phyloP scores from a whole-genome alignment of 1,140 invertebrate species.

The Anoplophora glabripennis region DNA sequence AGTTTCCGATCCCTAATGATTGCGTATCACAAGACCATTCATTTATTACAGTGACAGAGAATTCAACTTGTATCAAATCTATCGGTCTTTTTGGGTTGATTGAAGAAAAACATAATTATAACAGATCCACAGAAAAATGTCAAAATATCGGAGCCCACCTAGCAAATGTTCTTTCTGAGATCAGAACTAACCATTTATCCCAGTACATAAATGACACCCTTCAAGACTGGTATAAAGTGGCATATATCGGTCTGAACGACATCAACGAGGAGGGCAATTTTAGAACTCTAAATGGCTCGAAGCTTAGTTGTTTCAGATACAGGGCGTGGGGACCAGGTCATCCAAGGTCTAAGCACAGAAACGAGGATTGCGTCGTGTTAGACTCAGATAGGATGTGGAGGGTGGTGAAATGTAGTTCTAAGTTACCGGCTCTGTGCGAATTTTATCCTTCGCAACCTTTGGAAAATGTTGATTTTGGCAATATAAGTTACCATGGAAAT shows the following conservation, averaged over 20 bases:
- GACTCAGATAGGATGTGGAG: slow-evolving; percentile 56
- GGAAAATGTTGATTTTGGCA: neutral
- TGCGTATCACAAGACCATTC: too few relatives aligned
- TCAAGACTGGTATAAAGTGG: slow-evolving; percentile 42
- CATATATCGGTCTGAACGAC: slow-evolving; percentile 58
- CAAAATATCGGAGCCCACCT: slow-evolving; percentile 55
- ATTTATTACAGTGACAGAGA: slow-evolving; percentile 50
- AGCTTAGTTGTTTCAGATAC: slow-evolving; percentile 57
- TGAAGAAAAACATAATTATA: slow-evolving; percentile 54
- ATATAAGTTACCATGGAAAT: neutral
- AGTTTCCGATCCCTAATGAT: too few relatives aligned
- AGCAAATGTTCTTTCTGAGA: slow-evolving; percentile 58
- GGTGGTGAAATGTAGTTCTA: slow-evolving; percentile 52
- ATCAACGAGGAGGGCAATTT: slow-evolving; percentile 43
- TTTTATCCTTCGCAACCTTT: slow-evolving; percentile 49
- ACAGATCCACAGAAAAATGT: slow-evolving; percentile 53
- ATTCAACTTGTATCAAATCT: slow-evolving; percentile 56
- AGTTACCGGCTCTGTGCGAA: slow-evolving; percentile 60
- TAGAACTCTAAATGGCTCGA: slow-evolving; percentile 53
- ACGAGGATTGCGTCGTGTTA: slow-evolving; percentile 58
- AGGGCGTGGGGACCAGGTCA: slow-evolving; percentile 63
- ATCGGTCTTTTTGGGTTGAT: slow-evolving; percentile 60
- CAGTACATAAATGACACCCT: slow-evolving; percentile 39
- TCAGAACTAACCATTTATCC: slow-evolving; percentile 56
- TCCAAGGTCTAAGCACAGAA: slow-evolving; percentile 49